Base-by-base conservation (phyloP, 2,797 vertebrate genomes). In the Sebastes diploproa region DNA sequence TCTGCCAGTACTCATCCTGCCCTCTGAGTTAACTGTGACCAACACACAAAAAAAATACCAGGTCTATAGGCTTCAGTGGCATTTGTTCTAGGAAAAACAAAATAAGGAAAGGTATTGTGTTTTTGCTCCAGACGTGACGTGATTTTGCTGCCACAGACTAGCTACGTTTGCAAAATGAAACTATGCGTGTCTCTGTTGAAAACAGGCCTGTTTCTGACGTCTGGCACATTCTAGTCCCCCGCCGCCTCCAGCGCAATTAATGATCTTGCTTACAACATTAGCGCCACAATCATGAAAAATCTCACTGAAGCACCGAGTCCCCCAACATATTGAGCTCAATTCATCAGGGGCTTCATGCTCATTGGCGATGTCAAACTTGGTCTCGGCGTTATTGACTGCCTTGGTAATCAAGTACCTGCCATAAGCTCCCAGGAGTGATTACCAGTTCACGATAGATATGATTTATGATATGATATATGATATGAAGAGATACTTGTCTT, bases 191-290 rank as follows among this genome's bases (percentile, higher is more conserved):
- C 11, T 69, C 22, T 83, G 66, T 25, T 42, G 46, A 80, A 84
- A 75, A 59, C 72, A 68, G 38, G 18, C 32, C 66, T 54, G 23
- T 42, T 23, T 46, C 75, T 56, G 72, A 81, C 82, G 89, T 54
- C 65, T 78, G 80, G 75, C 83, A 72, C 73, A 86, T 69, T 81
- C 18, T 10, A 14, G 46, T 86, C 80, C 78, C 88, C 61, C 60
- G 61, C 72, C 52, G 42, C 84, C 75, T 84, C 63, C 65, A 32
- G 64, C 54, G 72, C 90, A 92, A 92, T 93, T 93, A 94, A 93
- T 92, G 88, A 89, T 90, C 82, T 85, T 78, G 72, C 83, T 90
- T 89, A 90, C 83, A 86, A 89, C 88, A 91, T 92, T 88, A 92
- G 81, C 34, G 22, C 80, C 83, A 83, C 78, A 87, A 84, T 89